Conservation (phyloP, 2,113 vertebrate species). For the Echinops telfairi region DNA sequence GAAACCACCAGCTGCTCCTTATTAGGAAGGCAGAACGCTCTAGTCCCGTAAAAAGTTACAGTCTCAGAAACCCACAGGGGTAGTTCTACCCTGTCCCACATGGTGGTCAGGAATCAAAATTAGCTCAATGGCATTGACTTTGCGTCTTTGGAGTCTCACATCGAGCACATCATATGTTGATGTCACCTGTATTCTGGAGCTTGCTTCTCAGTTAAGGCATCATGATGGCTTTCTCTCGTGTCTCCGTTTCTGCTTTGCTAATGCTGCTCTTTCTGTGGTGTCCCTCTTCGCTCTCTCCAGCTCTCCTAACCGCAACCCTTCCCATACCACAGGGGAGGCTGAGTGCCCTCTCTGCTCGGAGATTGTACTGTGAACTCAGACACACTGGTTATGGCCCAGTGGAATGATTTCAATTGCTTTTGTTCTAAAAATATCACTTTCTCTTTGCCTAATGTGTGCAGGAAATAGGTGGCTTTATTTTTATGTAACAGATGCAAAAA, state of each 20-base stretch:
- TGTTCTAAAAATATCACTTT: slow-evolving; percentile 75
- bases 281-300: neutral
- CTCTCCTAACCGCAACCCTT: neutral
- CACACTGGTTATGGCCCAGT: slow-evolving; percentile 33
- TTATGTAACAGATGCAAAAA: slow-evolving; percentile 69
- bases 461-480: slow-evolving; percentile 77
- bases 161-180: neutral
- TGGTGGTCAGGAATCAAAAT: too few species aligned
- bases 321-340: neutral
- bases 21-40: too few species aligned
- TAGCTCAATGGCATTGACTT: too few species aligned
- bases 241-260: neutral
- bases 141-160: neutral
- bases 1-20: too few species aligned
- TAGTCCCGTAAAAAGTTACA: too few species aligned
- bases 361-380: slow-evolving; percentile 41
- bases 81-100: too few species aligned
- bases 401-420: slow-evolving; percentile 67
- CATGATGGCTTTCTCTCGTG: neutral
- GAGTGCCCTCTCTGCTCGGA: slow-evolving; percentile 18
- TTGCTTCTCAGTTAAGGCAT: neutral
- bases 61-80: too few species aligned
- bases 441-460: slow-evolving; percentile 63
- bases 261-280: neutral
- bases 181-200: neutral